Base-by-base conservation (phyloP, 1,140 invertebrate genomes). In the Drosophila sucinea region DNA sequence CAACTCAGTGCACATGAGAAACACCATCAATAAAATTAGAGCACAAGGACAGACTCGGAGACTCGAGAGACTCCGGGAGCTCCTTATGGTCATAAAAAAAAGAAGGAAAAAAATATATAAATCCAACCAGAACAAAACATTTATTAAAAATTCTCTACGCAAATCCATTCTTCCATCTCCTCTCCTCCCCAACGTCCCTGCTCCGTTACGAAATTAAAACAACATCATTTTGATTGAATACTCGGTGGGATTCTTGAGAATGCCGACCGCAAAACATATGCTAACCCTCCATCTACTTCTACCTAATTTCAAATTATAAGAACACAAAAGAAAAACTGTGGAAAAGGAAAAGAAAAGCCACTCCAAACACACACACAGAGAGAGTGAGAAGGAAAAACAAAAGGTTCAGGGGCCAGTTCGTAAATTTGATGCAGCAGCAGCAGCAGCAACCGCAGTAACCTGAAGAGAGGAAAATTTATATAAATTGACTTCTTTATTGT, bases 101-200 rank as follows among this genome's bases (percentile, higher is more conserved):
- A 7, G 7, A 47, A 41, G n/a, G 3, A 41, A 41, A 4, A 41
- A 2, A 51, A 47, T 23, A 38, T 38, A 38, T 38, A 38, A 38
- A 38, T 38, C 17, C 44, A 47, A 25, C 23, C 44, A 51, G 44
- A 51, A 51, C 44, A 27, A 77, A 70, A 55, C 85, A 89, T 89
- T 89, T 89, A 89, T 89, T 89, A 89, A 80, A 89, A 84, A 89
- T 83, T 89, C 84, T 89, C 69, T 72, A 89, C 84, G 80, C 80
- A 89, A 89, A 83, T 89, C 77, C 77, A 51, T 51, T 47, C 17
- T 17, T 17, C 17, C 17, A 17, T 17, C 17, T 17, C 17, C 44
- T 17, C 7, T 6, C 6, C 44, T 25, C 17, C 17, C 7, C 2
- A 6, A 8, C 5, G 17, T 25, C 23, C 8, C 63, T 17, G 63